Evolutionary conservation across 2,797 vertebrate genomes (phyloP).

Genomic region (Vultur gryphus): DNA sequence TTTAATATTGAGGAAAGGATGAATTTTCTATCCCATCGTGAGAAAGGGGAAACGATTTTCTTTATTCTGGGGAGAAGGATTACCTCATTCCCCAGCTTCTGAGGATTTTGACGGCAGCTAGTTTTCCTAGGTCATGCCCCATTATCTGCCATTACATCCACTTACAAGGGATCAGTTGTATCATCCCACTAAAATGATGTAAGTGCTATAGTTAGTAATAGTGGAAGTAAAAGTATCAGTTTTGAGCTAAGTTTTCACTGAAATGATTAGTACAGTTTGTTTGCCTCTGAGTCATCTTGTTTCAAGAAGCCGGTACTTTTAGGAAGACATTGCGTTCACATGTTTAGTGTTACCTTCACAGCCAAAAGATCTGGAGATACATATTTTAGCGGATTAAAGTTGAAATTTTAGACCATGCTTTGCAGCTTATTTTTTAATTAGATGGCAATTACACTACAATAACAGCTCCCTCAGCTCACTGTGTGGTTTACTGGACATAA

Average conservation of each 20-base stretch:
- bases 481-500: background rate
- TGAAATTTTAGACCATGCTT: background rate
- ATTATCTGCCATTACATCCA: background rate
- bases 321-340: background rate
- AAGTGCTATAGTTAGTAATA: background rate
- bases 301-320: background rate
- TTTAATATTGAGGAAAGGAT: slow-evolving; percentile 4
- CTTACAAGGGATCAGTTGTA: background rate
- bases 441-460: background rate
- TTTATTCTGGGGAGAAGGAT: background rate
- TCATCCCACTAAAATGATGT: background rate
- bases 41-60: background rate
- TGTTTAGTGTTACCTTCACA: background rate
- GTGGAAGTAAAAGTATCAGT: background rate
- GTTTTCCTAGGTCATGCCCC: background rate
- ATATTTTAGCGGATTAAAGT: background rate
- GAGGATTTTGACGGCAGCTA: background rate
- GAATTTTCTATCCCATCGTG: background rate
- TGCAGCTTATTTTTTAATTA: background rate
- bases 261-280: background rate
- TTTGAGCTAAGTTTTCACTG: background rate
- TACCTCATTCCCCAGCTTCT: background rate
- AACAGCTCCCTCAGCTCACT: background rate
- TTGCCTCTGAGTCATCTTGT: background rate
- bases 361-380: background rate